A percentile compares a stretch with the other conserved stretches of the same genome.
Conservation (phyloP, 2,113 vertebrate genomes). For the Penelope pileata region DNA sequence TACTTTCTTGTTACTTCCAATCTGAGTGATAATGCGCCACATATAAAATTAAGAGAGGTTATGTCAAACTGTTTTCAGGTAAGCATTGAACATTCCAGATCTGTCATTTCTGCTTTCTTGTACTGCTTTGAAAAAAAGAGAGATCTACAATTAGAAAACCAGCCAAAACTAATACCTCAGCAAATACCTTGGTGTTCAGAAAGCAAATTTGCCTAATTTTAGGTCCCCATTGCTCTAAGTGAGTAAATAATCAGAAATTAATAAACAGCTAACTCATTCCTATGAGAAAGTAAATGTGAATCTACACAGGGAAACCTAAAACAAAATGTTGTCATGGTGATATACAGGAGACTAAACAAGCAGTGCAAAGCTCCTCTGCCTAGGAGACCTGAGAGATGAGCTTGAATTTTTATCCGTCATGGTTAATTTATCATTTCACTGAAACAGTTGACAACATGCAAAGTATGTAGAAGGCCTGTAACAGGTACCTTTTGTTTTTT, state of each 20-base stretch:
- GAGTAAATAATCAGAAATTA: slow-evolving; percentile 25
- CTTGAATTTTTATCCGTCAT: slow-evolving; percentile 76
- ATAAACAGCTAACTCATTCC: slow-evolving; percentile 19
- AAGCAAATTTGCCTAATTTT: background rate
- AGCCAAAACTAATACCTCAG: background rate
- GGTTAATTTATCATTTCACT: slow-evolving; percentile 76
- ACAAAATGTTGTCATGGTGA: slow-evolving; percentile 75
- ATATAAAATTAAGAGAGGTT: background rate
- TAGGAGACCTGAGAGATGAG: slow-evolving; percentile 69
- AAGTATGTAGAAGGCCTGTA: slow-evolving; percentile 45
- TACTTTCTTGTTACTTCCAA: background rate
- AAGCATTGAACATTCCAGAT: background rate
- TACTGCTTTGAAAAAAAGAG: background rate
- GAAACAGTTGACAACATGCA: slow-evolving; percentile 72
- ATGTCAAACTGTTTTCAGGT: background rate
- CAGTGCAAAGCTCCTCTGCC: slow-evolving; percentile 37
- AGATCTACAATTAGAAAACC: background rate
- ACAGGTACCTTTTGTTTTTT: slow-evolving; percentile 50
- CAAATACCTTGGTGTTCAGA: background rate
- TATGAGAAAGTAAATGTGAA: slow-evolving; percentile 42
- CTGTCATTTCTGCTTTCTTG: background rate
- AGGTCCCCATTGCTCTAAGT: background rate
- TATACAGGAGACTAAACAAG: slow-evolving; percentile 63
- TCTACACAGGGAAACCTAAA: slow-evolving; percentile 67
- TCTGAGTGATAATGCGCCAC: background rate